phyloP scores from a whole-genome alignment of 2,113 vertebrate species.

The Origma solitaria region DNA sequence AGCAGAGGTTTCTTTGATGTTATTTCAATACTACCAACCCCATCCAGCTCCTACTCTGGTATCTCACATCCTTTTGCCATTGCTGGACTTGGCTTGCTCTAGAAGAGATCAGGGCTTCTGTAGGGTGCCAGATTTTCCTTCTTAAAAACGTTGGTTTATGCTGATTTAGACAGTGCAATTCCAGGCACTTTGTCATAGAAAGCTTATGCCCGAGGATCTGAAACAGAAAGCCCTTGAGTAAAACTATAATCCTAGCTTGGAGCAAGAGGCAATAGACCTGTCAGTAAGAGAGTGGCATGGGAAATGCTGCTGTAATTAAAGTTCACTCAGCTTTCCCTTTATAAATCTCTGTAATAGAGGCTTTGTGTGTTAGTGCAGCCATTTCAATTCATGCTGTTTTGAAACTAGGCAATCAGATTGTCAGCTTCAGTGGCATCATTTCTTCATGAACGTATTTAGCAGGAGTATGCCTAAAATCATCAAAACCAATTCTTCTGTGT shows the following conservation, averaged over 20 bases:
- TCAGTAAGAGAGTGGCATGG: background rate
- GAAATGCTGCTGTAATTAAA: slow-evolving; percentile 55
- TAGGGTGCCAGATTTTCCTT: background rate
- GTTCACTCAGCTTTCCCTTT: slow-evolving; percentile 22
- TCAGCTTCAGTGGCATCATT: background rate
- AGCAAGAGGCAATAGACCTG: slow-evolving; percentile 34
- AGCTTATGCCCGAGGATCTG: slow-evolving; percentile 2
- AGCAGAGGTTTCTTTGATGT: background rate
- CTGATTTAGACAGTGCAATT: slow-evolving; percentile 1
- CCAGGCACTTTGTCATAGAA: background rate
- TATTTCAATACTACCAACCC: background rate
- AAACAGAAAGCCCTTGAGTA: slow-evolving; percentile 35
- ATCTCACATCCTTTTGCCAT: background rate
- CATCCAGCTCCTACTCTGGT: background rate
- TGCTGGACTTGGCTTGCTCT: background rate
- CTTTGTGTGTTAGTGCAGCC: background rate
- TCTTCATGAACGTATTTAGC: background rate
- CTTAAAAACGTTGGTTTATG: background rate
- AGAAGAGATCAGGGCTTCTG: background rate
- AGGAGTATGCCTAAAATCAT: background rate
- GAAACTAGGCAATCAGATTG: slow-evolving; percentile 36
- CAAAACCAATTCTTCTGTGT: background rate
- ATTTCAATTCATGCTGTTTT: slow-evolving; percentile 28
- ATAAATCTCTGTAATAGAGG: slow-evolving; percentile 21
- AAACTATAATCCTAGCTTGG: slow-evolving; percentile 31